Conservation (phyloP, 2,888 invertebrate species). For the Eucera pruinosa region DNA sequence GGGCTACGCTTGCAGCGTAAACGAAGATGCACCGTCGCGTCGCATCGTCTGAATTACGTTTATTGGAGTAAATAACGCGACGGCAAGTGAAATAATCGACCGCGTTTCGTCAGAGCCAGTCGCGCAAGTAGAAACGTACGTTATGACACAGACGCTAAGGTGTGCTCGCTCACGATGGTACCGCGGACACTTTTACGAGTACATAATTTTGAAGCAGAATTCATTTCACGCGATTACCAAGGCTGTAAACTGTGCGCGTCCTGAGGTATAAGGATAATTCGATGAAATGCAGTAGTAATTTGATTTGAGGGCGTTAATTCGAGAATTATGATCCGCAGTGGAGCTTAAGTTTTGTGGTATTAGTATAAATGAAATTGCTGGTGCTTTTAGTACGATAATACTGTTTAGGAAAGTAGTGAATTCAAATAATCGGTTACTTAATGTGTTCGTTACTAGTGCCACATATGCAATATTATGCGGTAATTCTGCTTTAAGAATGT, state of each 20-base stretch:
- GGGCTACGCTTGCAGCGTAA: conserved; percentile 6
- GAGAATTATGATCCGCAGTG: not conserved
- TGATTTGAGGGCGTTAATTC: not conserved
- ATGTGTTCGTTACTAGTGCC: no score
- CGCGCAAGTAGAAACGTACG: conserved; percentile 23
- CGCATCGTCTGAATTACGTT: conserved; percentile 49
- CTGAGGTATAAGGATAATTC: not conserved
- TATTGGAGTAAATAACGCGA: conserved; percentile 44
- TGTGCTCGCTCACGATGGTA: conserved; percentile 30
- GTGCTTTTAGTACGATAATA: no score
- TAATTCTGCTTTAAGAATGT: no score
- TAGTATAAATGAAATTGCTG: no score
- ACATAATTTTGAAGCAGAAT: conserved; percentile 30
- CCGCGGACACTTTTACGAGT: conserved; percentile 42
- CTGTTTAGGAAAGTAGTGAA: no score
- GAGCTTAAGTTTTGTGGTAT: no score
- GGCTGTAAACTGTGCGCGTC: conserved; percentile 1
- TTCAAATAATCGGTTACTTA: no score
- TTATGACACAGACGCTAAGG: conserved; percentile 25
- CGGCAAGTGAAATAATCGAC: conserved; percentile 33
- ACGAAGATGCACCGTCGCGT: conserved; percentile 17
- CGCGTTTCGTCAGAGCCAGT: conserved; percentile 16
- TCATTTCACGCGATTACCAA: conserved; percentile 37
- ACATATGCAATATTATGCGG: no score
- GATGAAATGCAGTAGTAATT: not conserved